Evolutionary conservation across 2,888 invertebrate species (phyloP).

Genomic region (Mallateleia sp.): DNA sequence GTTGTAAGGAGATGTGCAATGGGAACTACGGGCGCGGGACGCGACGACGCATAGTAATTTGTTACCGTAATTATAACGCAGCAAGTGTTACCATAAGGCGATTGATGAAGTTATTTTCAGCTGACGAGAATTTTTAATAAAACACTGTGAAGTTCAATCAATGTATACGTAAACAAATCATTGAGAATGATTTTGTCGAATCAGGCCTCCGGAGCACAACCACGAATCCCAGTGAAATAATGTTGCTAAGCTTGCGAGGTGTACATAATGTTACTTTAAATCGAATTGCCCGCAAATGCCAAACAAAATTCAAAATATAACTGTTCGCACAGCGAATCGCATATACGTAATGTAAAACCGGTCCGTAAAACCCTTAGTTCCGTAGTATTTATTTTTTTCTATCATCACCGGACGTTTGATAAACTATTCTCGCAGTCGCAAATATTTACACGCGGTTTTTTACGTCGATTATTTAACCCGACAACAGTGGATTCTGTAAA

Average conservation of each 20-base stretch:
- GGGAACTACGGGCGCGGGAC: slow-evolving; percentile 86
- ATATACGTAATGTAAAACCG: slow-evolving; percentile 77
- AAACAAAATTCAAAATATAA: slow-evolving; percentile 79
- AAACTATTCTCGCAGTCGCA: slow-evolving; percentile 85
- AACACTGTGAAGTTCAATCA: slow-evolving; percentile 19
- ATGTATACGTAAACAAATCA: slow-evolving; percentile 44
- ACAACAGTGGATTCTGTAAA: slow-evolving; percentile 41
- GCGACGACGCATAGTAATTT: slow-evolving; percentile 70
- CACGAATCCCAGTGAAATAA: slow-evolving; percentile 63
- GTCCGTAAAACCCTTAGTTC: slow-evolving; percentile 86
- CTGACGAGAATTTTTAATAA: slow-evolving; percentile 24
- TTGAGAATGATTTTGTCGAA: slow-evolving; percentile 64
- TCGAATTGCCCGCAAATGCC: slow-evolving; percentile 85
- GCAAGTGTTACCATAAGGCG: slow-evolving; percentile 3
- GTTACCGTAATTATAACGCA: slow-evolving; percentile 36
- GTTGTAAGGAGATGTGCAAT: too few species aligned
- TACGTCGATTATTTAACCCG: background rate
- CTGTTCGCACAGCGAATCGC: slow-evolving; percentile 76
- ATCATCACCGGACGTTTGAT: slow-evolving; percentile 85
- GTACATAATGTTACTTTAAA: slow-evolving; percentile 87
- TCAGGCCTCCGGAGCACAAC: too few species aligned
- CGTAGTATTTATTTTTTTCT: slow-evolving; percentile 88
- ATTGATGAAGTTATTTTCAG: slow-evolving; percentile 65
- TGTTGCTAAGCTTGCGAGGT: slow-evolving; percentile 84
- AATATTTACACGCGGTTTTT: slow-evolving; percentile 12